These are phyloP conservation scores for Trachymyrmex septentrionalis DNA, from an alignment of 1,140 invertebrate species.

Conservation along the genomic window DNA sequence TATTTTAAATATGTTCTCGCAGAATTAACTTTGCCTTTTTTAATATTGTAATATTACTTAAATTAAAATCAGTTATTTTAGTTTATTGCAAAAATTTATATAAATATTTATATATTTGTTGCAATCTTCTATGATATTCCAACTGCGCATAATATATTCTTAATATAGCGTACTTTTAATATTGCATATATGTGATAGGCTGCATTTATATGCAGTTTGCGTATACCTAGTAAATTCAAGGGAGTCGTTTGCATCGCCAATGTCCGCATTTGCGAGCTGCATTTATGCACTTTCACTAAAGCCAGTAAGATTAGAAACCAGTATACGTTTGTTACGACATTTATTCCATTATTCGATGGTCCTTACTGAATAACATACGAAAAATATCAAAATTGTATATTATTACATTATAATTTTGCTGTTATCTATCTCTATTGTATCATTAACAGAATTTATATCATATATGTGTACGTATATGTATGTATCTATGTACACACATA, in stretches of 20 bases:
- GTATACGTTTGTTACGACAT: slow-evolving; percentile 13
- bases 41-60: background rate
- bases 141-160: background rate
- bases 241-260: slow-evolving; percentile 14
- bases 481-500: background rate
- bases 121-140: slow-evolving; percentile 31
- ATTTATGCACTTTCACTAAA: slow-evolving; percentile 55
- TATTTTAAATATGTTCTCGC: background rate
- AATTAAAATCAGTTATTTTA: background rate
- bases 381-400: background rate
- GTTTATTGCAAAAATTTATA: background rate
- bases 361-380: background rate
- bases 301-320: slow-evolving; percentile 35
- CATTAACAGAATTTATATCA: background rate
- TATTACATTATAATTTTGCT: background rate
- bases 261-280: slow-evolving; percentile 32
- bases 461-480: background rate
- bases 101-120: no score
- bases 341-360: slow-evolving; percentile 13
- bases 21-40: background rate
- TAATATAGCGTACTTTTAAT: slow-evolving; percentile 33
- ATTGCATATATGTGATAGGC: slow-evolving; percentile 8
- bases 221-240: slow-evolving; percentile 30
- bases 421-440: background rate
- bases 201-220: slow-evolving; percentile 50